Base-by-base conservation (phyloP, 2,888 invertebrate genomes). In the Dynastes grantii region DNA sequence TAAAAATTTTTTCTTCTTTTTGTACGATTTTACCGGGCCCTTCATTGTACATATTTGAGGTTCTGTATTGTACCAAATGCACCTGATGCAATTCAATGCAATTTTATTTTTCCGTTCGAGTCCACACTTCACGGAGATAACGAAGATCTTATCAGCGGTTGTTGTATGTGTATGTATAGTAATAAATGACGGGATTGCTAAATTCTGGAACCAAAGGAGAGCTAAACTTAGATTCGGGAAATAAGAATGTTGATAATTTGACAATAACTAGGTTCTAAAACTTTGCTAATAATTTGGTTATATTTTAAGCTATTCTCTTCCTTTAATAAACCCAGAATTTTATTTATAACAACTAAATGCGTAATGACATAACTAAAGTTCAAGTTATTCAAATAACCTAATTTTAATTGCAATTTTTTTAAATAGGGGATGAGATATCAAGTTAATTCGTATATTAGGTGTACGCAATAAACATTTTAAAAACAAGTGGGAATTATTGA, bases 21-120 rank as follows among this genome's bases (percentile, higher is more conserved):
- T n/a, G n/a, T n/a, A 95, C 95, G 88, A 96, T 95, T 91, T 96
- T 96, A 90, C 95, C 81, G 96, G 95, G 82, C 95, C 95, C 90
- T 95, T 96, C 86, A 87, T 96, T 95, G 91, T 96, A 96, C 96
- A 96, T 96, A 88, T 89, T 91, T 40, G 8, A 16, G 32, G 22
- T 29, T 63, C 22, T 45, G 45, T 8, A 45, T 8, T 16, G 16
- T 16, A 16, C 16, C 16, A 16, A 16, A 16, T 45, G 55, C 55
- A 55, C 55, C 22, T 27, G 22, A 53, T n/a, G 4, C n/a, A n/a
- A 53, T 53, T 32, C 29, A 29, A 29, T 40, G 5, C 40, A 40
- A 40, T 40, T 45, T 2, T 45, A 11, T 45, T 45, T 45, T 45
- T 11, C 11, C 45, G 45, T 45, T 45, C 45, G 11, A 8, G 9